Conservation (phyloP, 1,140 invertebrate species). For the Drosophila bifasciata region DNA sequence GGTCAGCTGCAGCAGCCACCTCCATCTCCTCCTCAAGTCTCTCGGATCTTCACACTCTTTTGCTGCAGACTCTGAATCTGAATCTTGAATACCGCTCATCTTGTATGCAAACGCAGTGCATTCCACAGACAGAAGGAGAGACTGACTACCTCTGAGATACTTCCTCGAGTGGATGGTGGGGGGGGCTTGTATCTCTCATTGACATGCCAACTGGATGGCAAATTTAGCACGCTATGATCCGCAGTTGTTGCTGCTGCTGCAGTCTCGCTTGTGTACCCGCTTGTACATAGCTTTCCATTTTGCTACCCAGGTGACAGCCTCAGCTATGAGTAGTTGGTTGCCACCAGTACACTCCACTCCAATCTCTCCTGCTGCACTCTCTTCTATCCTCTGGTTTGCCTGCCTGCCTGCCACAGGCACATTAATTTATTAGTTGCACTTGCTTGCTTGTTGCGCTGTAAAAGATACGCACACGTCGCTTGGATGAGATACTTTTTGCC, state of each 20-base stretch:
- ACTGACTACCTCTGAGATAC: slow-evolving; percentile 36
- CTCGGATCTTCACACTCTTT: slow-evolving; percentile 9
- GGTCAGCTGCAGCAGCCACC: slow-evolving; percentile 50
- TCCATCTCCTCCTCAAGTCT: not conserved
- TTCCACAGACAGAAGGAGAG: slow-evolving; percentile 32
- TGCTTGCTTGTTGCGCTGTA: slow-evolving; percentile 67
- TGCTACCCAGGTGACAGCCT: slow-evolving; percentile 64
- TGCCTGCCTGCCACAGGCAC: slow-evolving; percentile 43
- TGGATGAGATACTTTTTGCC: slow-evolving; percentile 43
- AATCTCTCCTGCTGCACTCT: slow-evolving; percentile 6
- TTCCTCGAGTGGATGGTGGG: not conserved
- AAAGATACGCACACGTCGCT: slow-evolving; percentile 64
- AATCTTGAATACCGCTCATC: slow-evolving; percentile 51
- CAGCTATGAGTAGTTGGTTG: slow-evolving; percentile 64
- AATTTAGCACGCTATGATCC: slow-evolving; percentile 70
- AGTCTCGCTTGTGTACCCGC: slow-evolving; percentile 13
- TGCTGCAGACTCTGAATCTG: not conserved
- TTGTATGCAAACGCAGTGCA: slow-evolving; percentile 71
- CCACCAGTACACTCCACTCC: slow-evolving; percentile 31
- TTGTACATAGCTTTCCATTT: slow-evolving; percentile 76
- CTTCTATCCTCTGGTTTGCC: not conserved
- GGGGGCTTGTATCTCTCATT: slow-evolving; percentile 56
- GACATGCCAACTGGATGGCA: slow-evolving; percentile 69
- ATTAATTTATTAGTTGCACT: slow-evolving; percentile 78
- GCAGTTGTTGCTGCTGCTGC: slow-evolving; percentile 8